Percentiles rank a stretch among this genome's conserved stretches.
These are phyloP conservation scores for Rhodeus uyekii DNA, from an alignment of 2,797 vertebrate species.

Conservation along the genomic window DNA sequence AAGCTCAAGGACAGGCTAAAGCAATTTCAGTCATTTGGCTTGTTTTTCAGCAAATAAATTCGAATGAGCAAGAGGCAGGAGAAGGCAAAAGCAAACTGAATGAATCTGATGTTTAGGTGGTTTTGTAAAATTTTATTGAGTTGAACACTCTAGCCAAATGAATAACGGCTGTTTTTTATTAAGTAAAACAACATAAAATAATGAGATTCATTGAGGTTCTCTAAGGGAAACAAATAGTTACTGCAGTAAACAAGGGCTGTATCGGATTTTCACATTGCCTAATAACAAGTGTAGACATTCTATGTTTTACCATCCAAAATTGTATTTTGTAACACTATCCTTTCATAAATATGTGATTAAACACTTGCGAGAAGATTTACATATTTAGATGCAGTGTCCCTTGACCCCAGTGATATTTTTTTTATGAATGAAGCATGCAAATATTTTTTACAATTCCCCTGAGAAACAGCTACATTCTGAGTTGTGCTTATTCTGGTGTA, in stretches of 20 bases:
- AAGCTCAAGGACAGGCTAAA: constrained; percentile 43
- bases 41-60: constrained; percentile 23
- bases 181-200: neutral
- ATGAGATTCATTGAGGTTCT: neutral
- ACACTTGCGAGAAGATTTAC: neutral
- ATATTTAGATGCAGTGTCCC: neutral
- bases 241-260: neutral
- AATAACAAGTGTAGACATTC: neutral
- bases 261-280: neutral
- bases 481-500: neutral
- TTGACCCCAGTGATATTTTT: neutral
- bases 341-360: too few species aligned
- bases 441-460: neutral
- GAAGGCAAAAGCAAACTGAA: constrained; percentile 1
- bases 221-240: constrained; percentile 1
- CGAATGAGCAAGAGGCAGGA: constrained; percentile 1
- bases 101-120: constrained; percentile 13
- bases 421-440: neutral
- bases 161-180: neutral
- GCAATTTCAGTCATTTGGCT: constrained; percentile 20
- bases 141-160: neutral
- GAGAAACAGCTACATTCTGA: constrained; percentile 8
- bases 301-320: neutral
- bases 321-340: neutral
- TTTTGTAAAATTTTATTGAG: neutral